These are phyloP conservation scores for Holothuria glaberrima DNA, from an alignment of 35 echinoderm and acorn worm species.

Conservation along the genomic window DNA sequence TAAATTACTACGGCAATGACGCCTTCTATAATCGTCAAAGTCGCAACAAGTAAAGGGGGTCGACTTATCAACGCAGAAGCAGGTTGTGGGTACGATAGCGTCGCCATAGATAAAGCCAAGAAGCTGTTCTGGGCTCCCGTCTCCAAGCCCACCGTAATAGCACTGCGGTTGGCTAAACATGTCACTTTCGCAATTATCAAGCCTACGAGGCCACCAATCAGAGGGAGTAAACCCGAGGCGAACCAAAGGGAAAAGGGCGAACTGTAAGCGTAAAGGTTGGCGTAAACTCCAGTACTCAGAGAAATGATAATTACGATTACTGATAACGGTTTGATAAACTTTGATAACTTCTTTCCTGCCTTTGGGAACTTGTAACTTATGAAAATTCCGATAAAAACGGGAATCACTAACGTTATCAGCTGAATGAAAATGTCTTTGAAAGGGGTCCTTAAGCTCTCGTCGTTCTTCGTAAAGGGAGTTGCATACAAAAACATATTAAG, in stretches of 20 bases:
- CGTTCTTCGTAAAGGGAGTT: constrained; percentile 33
- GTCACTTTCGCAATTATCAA: constrained; percentile 67
- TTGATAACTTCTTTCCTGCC: constrained; percentile 26
- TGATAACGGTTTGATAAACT: constrained; percentile 58
- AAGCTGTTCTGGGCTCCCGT: constrained; percentile 87
- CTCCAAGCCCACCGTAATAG: constrained; percentile 79
- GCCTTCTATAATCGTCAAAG: constrained; percentile 62
- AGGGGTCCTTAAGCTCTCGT: constrained; percentile 55
- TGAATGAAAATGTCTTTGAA: constrained; percentile 62
- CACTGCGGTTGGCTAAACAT: constrained; percentile 58
- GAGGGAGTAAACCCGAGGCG: constrained; percentile 38
- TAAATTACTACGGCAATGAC: constrained; percentile 51
- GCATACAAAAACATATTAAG: constrained; percentile 69
- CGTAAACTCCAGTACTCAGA: constrained; percentile 43
- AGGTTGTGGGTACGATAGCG: constrained; percentile 73
- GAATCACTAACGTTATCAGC: constrained; percentile 53
- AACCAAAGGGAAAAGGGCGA: constrained; percentile 26
- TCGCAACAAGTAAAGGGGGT: constrained; percentile 58
- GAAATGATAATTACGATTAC: constrained; percentile 40
- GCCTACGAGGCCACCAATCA: constrained; percentile 63
- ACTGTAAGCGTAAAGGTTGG: constrained; percentile 58
- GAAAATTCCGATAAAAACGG: constrained; percentile 64
- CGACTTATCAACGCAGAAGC: constrained; percentile 71
- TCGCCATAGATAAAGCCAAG: constrained; percentile 66
- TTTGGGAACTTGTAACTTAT: constrained; percentile 63